Base-by-base conservation (phyloP, 2,888 invertebrate genomes). In the Fragum fragum region DNA sequence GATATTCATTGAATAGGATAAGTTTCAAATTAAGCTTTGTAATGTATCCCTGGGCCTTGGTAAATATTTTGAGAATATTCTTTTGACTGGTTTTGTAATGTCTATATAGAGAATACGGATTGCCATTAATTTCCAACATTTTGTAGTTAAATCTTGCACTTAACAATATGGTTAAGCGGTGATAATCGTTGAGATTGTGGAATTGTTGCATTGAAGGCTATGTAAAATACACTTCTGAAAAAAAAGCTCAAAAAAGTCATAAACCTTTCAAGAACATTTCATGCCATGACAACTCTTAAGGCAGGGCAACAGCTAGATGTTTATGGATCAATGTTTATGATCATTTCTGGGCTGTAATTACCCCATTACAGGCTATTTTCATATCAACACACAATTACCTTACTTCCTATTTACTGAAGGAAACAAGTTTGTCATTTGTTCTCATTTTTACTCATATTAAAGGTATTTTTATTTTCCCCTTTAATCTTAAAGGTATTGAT, bases 351-450 rank as follows among this genome's bases (percentile, higher is more conserved):
- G 32, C 36, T 32, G 32, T 32, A 32, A 63, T 63, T 63, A 63
- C 63, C 9, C n/a, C 0, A 28, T 63, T 63, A 36, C 32, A 32
- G 36, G 32, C 63, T 9, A 63, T 63, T 63, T 63, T 63, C 63
- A 32, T 63, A 63, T 63, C 63, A 63, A 63, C 36, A 16, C 36
- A 63, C 63, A 63, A 63, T 32, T 63, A 63, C 32, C 36, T n/a
- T 57, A 14, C 28, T 63, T 32, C 36, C 36, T 63, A 16, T 63
- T 63, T 63, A n/a, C 47, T 47, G 18, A 9, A 47, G 47, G 14
- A 47, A 57, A 26, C 57, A 3, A 57, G 57, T 57, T 57, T 57
- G 57, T 57, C 57, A 57, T 57, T 57, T 57, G 47, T 47, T n/a
- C 47, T 47, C 14, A 9, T 47, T 36, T 47, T 47, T 5, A 9